These are phyloP conservation scores for Lasioglossum pauxillum DNA, from an alignment of 2,888 invertebrate species.

Conservation along the genomic window DNA sequence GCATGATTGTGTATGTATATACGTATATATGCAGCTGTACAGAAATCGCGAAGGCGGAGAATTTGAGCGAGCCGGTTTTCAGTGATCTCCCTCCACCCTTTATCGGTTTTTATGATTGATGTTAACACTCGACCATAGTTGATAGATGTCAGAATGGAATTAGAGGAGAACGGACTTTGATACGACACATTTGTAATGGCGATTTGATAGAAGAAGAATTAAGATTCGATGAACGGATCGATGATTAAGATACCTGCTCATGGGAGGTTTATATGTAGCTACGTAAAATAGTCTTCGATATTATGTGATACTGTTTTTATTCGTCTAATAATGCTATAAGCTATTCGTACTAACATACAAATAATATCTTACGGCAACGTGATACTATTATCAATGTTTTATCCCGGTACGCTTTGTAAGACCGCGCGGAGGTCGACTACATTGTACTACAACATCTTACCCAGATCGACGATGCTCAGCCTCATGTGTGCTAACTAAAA, in stretches of 20 bases:
- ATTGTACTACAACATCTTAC: not conserved
- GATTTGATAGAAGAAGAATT: conserved; percentile 43
- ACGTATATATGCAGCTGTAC: conserved; percentile 45
- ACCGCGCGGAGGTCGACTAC: not conserved
- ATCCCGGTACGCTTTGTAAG: conserved; percentile 26
- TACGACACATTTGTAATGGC: conserved; percentile 44
- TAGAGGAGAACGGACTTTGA: conserved; percentile 48
- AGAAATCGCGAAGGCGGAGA: conserved; percentile 44
- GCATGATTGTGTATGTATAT: conserved; percentile 7
- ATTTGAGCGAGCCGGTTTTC: conserved; percentile 41
- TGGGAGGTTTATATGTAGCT: conserved; percentile 40
- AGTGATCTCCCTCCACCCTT: conserved; percentile 20
- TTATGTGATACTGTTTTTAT: conserved; percentile 49
- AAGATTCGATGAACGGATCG: conserved; percentile 31
- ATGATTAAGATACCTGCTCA: conserved; percentile 27
- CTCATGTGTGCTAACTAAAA: conserved; percentile 4
- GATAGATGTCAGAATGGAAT: conserved; percentile 24
- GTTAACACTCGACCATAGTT: not conserved
- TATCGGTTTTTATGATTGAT: conserved; percentile 27
- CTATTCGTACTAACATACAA: conserved; percentile 20
- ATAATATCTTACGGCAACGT: not conserved
- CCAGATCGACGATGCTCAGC: conserved; percentile 10
- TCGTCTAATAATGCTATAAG: conserved; percentile 29
- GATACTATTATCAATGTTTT: conserved; percentile 34
- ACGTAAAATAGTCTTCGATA: conserved; percentile 21